Evolutionary conservation across 2,888 invertebrate genomes (phyloP).

Genomic region (Drosophila koepferae): DNA sequence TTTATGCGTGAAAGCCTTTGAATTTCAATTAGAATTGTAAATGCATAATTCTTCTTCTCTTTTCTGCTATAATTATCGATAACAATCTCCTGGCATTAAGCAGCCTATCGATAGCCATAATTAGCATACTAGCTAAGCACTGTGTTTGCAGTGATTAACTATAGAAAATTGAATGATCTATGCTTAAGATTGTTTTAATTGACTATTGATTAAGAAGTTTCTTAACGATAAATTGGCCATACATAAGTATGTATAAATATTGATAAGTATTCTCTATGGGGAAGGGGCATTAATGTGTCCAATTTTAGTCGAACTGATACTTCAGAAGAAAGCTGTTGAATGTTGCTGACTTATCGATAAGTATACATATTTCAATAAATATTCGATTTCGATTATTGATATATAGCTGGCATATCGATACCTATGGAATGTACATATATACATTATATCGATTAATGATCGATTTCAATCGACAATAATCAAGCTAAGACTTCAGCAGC

Average conservation of each 20-base stretch:
- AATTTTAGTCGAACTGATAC: too few relatives aligned
- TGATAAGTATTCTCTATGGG: background rate
- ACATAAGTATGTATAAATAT: background rate
- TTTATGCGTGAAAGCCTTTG: slow-evolving; percentile 42
- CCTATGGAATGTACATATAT: background rate
- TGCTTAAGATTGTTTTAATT: background rate
- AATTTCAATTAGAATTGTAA: slow-evolving; percentile 9
- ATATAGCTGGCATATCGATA: background rate
- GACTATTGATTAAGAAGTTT: background rate
- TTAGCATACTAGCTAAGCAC: background rate
- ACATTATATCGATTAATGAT: background rate
- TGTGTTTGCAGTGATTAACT: background rate
- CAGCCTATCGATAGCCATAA: slow-evolving; percentile 5
- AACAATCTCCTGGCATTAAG: background rate
- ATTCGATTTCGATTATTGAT: background rate
- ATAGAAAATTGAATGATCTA: background rate
- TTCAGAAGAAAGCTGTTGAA: too few relatives aligned
- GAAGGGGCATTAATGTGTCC: background rate
- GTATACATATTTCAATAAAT: background rate
- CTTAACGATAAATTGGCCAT: background rate
- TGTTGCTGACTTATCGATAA: background rate
- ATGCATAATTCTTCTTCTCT: slow-evolving; percentile 8
- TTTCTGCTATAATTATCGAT: slow-evolving; percentile 3
- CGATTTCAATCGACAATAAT: background rate
- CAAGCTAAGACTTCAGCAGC: background rate